phyloP scores from a whole-genome alignment of 2,797 vertebrate genomes.

The Malurus splendens region DNA sequence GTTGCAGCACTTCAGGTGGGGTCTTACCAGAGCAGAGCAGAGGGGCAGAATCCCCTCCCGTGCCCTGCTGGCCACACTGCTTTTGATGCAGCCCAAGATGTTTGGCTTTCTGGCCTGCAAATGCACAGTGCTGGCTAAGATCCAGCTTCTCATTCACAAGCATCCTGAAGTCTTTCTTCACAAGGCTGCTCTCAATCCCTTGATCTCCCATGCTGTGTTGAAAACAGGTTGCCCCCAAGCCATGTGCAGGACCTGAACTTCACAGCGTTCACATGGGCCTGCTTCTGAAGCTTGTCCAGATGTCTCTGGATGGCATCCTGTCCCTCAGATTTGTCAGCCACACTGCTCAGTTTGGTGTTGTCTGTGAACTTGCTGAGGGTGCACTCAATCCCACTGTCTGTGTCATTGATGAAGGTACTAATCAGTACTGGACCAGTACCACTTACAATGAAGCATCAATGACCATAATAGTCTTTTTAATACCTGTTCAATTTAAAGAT shows the following conservation, averaged over 20 bases:
- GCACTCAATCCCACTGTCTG: accelerated
- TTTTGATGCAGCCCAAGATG: background rate
- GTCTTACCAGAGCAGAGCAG: background rate
- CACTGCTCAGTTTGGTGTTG: background rate
- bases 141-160: background rate
- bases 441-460: accelerated
- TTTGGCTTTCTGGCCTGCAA: background rate
- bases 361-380: background rate
- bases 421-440: background rate
- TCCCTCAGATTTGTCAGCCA: background rate
- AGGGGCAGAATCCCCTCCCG: background rate
- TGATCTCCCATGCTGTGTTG: background rate
- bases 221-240: background rate
- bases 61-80: accelerated
- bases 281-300: background rate
- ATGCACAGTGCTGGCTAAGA: background rate
- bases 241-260: background rate
- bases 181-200: background rate
- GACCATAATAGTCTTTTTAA: background rate
- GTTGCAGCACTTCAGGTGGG: background rate
- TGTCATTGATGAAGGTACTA: background rate
- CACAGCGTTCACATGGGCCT: background rate
- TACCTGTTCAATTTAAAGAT: background rate
- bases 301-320: background rate
- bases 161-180: background rate